A percentile compares a stretch with the other conserved stretches of the same genome.
Conservation (phyloP, 35 echinoderm and acorn worm genomes). For the Chiridota heheva region DNA sequence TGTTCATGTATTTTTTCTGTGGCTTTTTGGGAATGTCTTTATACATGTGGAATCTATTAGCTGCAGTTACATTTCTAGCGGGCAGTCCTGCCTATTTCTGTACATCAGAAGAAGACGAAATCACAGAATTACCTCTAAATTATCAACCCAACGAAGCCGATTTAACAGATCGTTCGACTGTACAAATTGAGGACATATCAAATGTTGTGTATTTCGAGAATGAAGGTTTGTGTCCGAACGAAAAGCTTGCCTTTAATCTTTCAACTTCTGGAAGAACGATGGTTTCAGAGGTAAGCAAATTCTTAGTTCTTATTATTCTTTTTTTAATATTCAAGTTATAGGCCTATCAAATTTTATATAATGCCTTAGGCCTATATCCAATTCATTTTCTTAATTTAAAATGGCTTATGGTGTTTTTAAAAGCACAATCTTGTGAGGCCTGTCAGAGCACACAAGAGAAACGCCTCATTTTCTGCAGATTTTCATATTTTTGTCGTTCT, state of each 20-base stretch:
- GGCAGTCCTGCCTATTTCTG: slow-evolving; percentile 1
- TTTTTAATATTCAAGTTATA: not conserved
- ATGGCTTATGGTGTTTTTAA: no score
- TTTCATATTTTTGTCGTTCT: no score
- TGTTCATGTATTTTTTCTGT: slow-evolving; percentile 36
- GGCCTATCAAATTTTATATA: not conserved
- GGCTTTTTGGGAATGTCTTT: slow-evolving; percentile 34
- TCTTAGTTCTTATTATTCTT: not conserved
- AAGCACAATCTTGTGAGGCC: no score
- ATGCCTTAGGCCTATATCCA: no score
- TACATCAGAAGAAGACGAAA: not conserved
- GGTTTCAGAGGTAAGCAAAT: slow-evolving; percentile 25
- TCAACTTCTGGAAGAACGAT: slow-evolving; percentile 30
- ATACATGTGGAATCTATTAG: slow-evolving; percentile 23
- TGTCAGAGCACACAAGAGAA: no score
- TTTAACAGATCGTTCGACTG: not conserved
- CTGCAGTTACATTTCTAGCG: slow-evolving; percentile 19
- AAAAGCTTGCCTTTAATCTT: slow-evolving; percentile 23
- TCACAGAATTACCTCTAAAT: not conserved
- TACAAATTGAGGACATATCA: not conserved
- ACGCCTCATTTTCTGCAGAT: no score
- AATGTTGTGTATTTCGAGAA: no score
- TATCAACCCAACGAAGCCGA: not conserved
- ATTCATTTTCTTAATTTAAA: no score
- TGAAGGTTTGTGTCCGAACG: no score